Evolutionary conservation across 2,113 vertebrate genomes (phyloP), one percentile per base, ranked within the genome.

Genomic region (Corydoras maculifer): DNA sequence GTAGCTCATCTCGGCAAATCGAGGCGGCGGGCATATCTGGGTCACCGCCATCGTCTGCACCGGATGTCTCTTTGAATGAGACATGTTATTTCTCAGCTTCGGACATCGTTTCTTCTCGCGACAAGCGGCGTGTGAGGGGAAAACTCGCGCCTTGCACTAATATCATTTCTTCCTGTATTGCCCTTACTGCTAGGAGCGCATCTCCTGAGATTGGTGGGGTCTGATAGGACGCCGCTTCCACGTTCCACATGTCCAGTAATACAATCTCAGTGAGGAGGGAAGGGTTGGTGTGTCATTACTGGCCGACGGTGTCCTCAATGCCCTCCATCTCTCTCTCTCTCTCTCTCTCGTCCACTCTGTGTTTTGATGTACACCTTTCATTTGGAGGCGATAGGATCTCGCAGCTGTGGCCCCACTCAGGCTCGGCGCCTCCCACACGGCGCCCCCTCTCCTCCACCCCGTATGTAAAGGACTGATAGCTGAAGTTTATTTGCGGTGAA

Each of bases 381-480:
- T 72, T 71, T 74, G 25, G 35, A 69, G 72, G 58, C 74, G 30
- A 25, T 8, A 12, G 67, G 67, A 73, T 59, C 71, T 73, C 49
- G 59, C 67, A 73, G 70, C 67, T 73, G 77, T 25, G 65, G 30
- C 62, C 57, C 43, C 14, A 79, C 77, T 74, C 58, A 65, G 1
- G 54, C 65, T n/a, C 8, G 64, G 78, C 79, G 82, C 79, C 9
- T 32, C 7, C 32, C 55, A 5, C 79, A 15, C 14, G 2, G 78
- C 54, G 69, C 2, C 57, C 48, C 62, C 29, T 66, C 79, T 81
- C 80, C 80, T 11, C 31, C 12, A 49, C 51, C 14, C 60, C 12
- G 1, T 6, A 55, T 57, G 8, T 51, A 50, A 78, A 82, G 79
- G 82, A 82, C 81, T 81, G 79, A 81, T 75, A 79, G 79, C 71